Evolutionary conservation across 2,797 vertebrate genomes (phyloP), one percentile per base, ranked within the genome.

Genomic region (Acanthiza pusilla): DNA sequence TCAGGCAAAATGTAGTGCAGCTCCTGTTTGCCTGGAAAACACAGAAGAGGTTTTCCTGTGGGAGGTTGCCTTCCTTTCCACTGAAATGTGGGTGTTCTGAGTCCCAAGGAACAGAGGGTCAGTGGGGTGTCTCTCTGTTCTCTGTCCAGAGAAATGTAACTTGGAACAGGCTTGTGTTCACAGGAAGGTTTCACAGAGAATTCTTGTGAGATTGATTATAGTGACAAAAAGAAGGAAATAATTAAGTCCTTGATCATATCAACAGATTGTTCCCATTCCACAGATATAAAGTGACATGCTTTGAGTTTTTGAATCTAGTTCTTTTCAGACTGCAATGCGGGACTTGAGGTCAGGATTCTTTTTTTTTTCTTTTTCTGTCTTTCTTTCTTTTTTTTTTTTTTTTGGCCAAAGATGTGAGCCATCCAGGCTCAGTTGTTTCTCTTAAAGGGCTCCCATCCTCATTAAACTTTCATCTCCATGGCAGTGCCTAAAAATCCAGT

Each of bases 301-400:
- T 84, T 66, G n/a, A 72, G 13, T 72, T 88, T 90, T 42, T 32
- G 65, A 32, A 80, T 53, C 13, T 42, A 71, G 32, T 54, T 34
- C 6, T 91, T 91, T 77, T 67, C 53, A 88, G 65, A 30, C 29
- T 61, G 21, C 30, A 55, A 18, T 25, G 3, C 10, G 23, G 34
- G 22, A 66, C 5, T 51, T 0, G 0, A 45, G 17, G 27, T 81
- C n/a, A 60, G 42, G 15, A 2, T 76, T 47, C 1, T 27, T 38
- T 36, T 36, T 36, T 36, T 36, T 36, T 36, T 36, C 10, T 36
- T 36, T 10, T 36, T 36, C 36, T 36, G 8, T 36, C 36, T 36
- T 36, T 36, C 10, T 36, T 36, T 36, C 10, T 76, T 47, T 2
- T 27, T 38, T 36, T 38, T 26, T 34, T 63, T 78, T 53, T 32